Evolutionary conservation across 2,113 vertebrate species (phyloP).

Genomic region (Podarcis muralis): DNA sequence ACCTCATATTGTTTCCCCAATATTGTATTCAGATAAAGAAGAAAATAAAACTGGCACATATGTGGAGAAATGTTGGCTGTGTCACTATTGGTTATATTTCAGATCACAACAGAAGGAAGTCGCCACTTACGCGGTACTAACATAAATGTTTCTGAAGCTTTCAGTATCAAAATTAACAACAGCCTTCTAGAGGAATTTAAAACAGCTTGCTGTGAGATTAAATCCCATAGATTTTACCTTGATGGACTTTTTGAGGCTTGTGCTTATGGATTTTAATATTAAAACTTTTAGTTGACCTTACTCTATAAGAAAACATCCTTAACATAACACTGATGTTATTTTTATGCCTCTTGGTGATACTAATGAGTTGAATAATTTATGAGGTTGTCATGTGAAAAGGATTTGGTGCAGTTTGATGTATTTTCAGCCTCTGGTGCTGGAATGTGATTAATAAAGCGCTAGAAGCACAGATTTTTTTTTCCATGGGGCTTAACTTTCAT

Average conservation of each 20-base stretch:
- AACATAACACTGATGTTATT: conserved; percentile 79
- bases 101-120: conserved; percentile 5
- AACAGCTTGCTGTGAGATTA: conserved; percentile 33
- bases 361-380: conserved; percentile 95
- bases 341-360: conserved; percentile 80
- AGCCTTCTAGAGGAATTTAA: conserved; percentile 50
- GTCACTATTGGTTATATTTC: neutral
- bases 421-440: conserved; percentile 78
- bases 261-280: conserved; percentile 63
- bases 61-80: neutral
- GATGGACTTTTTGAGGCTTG: conserved; percentile 64
- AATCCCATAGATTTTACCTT: conserved; percentile 44
- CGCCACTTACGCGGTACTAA: conserved; percentile 32
- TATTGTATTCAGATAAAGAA: neutral
- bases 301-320: conserved; percentile 80
- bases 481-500: conserved; percentile 63
- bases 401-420: conserved; percentile 83
- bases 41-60: conserved; percentile 6
- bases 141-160: conserved; percentile 30
- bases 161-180: conserved; percentile 40
- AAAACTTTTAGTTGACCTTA: conserved; percentile 77
- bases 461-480: conserved; percentile 67
- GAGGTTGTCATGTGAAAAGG: conserved; percentile 88
- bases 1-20: neutral
- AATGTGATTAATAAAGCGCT: conserved; percentile 84